Base-by-base conservation (phyloP, 64 coral and sea anemone species). In the Montipora foliosa region DNA sequence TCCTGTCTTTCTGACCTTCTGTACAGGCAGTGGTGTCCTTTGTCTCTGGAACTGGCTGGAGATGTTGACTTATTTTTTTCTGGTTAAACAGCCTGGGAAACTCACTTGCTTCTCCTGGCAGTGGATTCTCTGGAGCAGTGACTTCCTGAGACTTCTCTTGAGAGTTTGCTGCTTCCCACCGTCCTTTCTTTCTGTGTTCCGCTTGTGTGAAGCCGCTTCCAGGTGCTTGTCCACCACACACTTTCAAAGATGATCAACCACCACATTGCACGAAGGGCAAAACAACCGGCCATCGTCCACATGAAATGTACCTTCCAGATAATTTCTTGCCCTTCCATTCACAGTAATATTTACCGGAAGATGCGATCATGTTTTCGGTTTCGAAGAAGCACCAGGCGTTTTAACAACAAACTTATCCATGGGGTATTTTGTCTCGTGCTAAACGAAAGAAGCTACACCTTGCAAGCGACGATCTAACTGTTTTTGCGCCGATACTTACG, bases 221-320 rank as follows among this genome's bases (percentile, higher is more conserved):
- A 89, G 68, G 74, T 89, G 17, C 87, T 89, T 89, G 67, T 44
- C 87, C 13, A 89, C 71, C 59, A 76, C 74, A 64, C 1, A 37
- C 29, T 37, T 37, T 37, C 29, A 1, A 37, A 37, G 29, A 1
- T 37, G 29, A 37, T 37, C 29, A 37, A 37, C 1, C 29, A 37
- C 17, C 21, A 75, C 29, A 17, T 77, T 89, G 47, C 87, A 89
- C 9, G 47, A 50, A n/a, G 68, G 78, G 49, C 87, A 89, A 77
- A 89, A 89, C 71, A 89, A 37, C 71, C 73, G 0, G 15, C 74
- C 77, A 80, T 90, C 49, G 3, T 90, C 88, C 14, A 90, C 75
- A 90, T 67, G 29, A 37, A 37, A 37, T 37, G 29, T 37, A 37
- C 29, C 29, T 37, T 37, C 29, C 1, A 1, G 29, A 37, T 37